Evolutionary conservation across 2,888 invertebrate genomes (phyloP).

Genomic region (Meloe dianella): DNA sequence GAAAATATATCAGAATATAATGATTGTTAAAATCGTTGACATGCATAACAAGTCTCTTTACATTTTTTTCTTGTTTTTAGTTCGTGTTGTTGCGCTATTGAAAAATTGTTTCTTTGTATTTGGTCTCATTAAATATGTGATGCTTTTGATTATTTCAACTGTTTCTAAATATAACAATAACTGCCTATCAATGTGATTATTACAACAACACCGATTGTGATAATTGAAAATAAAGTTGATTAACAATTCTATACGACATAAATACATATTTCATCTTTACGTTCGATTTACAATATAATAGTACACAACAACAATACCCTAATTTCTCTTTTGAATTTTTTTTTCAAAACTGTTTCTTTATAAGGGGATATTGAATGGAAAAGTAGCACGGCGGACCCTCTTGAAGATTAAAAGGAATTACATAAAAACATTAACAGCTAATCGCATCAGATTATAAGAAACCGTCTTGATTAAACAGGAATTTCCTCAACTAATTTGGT

Average conservation of each 20-base stretch:
- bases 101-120: neutral
- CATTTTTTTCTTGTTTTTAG: constrained; percentile 18
- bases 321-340: neutral
- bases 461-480: constrained; percentile 41
- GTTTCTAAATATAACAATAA: no score
- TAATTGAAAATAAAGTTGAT: neutral
- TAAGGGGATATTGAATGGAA: neutral
- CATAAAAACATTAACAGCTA: constrained; percentile 49
- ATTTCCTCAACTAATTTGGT: constrained; percentile 31
- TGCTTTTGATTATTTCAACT: no score
- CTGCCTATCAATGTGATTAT: no score
- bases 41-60: constrained; percentile 33
- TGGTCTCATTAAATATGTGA: neutral
- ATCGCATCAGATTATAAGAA: constrained; percentile 43
- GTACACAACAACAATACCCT: neutral
- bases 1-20: constrained; percentile 35
- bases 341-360: neutral
- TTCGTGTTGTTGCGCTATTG: neutral
- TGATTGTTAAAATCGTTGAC: constrained; percentile 36
- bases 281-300: neutral
- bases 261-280: neutral
- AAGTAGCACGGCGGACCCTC: constrained; percentile 2
- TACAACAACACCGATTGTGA: no score
- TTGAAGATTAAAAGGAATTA: constrained; percentile 46
- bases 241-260: no score